phyloP scores from a whole-genome alignment of 2,888 invertebrate genomes.

The Meloe dianella region DNA sequence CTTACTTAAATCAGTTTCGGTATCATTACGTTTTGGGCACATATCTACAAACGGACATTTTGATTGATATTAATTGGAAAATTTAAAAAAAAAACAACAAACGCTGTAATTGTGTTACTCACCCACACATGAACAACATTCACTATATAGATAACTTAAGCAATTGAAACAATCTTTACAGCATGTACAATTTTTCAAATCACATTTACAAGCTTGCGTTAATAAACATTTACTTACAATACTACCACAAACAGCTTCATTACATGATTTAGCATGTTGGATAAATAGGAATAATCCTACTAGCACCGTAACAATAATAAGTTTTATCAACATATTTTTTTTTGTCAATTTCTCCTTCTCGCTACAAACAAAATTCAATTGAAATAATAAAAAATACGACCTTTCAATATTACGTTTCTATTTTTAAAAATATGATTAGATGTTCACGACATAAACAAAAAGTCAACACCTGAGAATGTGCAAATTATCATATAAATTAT shows the following conservation, averaged over 20 bases:
- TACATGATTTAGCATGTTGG: constrained; percentile 66
- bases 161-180: constrained; percentile 94
- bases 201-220: constrained; percentile 95
- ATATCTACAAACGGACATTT: constrained; percentile 68
- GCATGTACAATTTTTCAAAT: constrained; percentile 89
- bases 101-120: constrained; percentile 62
- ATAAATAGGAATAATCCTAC: constrained; percentile 27
- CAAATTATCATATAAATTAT: constrained; percentile 26
- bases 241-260: constrained; percentile 94
- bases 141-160: constrained; percentile 84
- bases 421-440: constrained; percentile 15
- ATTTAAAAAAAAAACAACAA: too few relatives aligned
- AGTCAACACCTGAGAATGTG: constrained; percentile 29
- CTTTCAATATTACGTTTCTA: constrained; percentile 12
- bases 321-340: constrained; percentile 24
- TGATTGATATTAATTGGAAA: neutral
- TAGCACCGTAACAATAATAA: constrained; percentile 17
- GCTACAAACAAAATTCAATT: neutral
- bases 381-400: neutral
- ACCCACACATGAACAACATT: constrained; percentile 98
- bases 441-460: constrained; percentile 15
- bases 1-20: constrained; percentile 71
- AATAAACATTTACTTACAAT: constrained; percentile 96
- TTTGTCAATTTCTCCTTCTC: neutral
- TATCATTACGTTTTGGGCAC: constrained; percentile 86